These are phyloP conservation scores for Xiphophorus maculatus DNA, from an alignment of 2,113 vertebrate species.

Conservation along the genomic window DNA sequence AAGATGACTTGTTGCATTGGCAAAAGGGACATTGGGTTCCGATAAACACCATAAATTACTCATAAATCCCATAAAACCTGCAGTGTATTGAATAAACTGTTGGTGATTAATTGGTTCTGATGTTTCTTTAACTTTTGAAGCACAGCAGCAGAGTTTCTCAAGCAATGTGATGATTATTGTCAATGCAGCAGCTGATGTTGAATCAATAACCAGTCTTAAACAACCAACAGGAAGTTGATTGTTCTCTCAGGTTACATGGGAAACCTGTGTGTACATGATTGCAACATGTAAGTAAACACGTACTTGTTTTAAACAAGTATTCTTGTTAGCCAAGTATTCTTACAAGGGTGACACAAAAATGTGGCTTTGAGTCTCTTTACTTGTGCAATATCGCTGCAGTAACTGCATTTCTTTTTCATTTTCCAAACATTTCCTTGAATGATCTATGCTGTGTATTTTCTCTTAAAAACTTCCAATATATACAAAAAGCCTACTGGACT, in stretches of 20 bases:
- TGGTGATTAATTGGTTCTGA: background rate
- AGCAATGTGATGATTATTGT: background rate
- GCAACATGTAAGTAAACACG: background rate
- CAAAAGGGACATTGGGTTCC: slow-evolving; percentile 16
- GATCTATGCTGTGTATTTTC: slow-evolving; percentile 79
- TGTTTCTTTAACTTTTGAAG: background rate
- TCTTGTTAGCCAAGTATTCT: slow-evolving; percentile 12
- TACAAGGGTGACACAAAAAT: slow-evolving; percentile 7
- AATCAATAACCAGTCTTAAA: slow-evolving; percentile 12
- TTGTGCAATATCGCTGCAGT: slow-evolving; percentile 45
- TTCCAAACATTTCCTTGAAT: slow-evolving; percentile 88
- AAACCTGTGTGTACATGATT: slow-evolving; percentile 1
- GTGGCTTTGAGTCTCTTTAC: slow-evolving; percentile 2
- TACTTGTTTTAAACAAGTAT: slow-evolving; percentile 7
- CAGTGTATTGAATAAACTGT: background rate
- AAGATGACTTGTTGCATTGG: slow-evolving; percentile 56
- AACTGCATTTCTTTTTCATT: slow-evolving; percentile 76
- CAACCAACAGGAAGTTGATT: slow-evolving; percentile 12
- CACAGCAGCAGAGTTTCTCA: background rate
- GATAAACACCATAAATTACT: background rate
- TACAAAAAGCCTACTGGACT: slow-evolving; percentile 90
- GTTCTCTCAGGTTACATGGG: slow-evolving; percentile 9
- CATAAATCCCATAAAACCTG: no score
- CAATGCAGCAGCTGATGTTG: background rate
- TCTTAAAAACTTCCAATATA: slow-evolving; percentile 85